Percentiles rank a stretch among this genome's conserved stretches.
These are phyloP conservation scores for Drepana falcataria DNA, from an alignment of 2,888 invertebrate species.

Conservation along the genomic window DNA sequence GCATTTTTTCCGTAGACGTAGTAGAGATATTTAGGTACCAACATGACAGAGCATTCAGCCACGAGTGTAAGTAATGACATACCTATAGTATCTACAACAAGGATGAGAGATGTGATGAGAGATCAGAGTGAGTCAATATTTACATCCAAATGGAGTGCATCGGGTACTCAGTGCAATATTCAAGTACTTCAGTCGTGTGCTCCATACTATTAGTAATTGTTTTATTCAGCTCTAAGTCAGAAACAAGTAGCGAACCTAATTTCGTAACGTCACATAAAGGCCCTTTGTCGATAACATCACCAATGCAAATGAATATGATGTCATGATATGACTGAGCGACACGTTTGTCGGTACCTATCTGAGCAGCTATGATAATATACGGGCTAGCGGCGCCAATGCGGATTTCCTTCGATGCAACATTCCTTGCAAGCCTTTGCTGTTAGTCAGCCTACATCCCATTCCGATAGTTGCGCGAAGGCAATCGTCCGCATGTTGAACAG, in stretches of 20 bases:
- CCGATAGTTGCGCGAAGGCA: slow-evolving; percentile 48
- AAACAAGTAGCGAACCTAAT: slow-evolving; percentile 21
- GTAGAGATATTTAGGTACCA: too few relatives aligned
- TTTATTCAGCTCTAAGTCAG: slow-evolving; percentile 8
- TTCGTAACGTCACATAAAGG: slow-evolving; percentile 21
- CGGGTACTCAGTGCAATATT: slow-evolving; percentile 16
- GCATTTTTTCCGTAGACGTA: too few relatives aligned
- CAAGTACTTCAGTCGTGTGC: slow-evolving; percentile 10
- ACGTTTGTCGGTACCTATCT: slow-evolving; percentile 35
- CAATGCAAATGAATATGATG: slow-evolving; percentile 59
- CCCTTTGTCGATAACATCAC: slow-evolving; percentile 44
- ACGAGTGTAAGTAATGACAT: too few relatives aligned
- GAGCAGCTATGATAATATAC: slow-evolving; percentile 35
- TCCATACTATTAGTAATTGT: slow-evolving; percentile 5
- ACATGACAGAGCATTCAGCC: too few relatives aligned
- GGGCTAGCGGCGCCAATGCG: slow-evolving; percentile 60
- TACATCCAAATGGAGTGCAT: slow-evolving; percentile 10
- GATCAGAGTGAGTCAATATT: too few relatives aligned
- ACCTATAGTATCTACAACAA: too few relatives aligned
- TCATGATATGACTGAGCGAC: slow-evolving; percentile 41
- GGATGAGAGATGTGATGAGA: too few relatives aligned
- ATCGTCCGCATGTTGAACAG: slow-evolving; percentile 46
- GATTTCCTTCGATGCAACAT: slow-evolving; percentile 75
- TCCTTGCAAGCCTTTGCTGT: slow-evolving; percentile 55
- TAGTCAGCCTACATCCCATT: slow-evolving; percentile 56